Base-by-base conservation (phyloP, 2,797 vertebrate genomes). In the Pseudocheirus occidentalis region DNA sequence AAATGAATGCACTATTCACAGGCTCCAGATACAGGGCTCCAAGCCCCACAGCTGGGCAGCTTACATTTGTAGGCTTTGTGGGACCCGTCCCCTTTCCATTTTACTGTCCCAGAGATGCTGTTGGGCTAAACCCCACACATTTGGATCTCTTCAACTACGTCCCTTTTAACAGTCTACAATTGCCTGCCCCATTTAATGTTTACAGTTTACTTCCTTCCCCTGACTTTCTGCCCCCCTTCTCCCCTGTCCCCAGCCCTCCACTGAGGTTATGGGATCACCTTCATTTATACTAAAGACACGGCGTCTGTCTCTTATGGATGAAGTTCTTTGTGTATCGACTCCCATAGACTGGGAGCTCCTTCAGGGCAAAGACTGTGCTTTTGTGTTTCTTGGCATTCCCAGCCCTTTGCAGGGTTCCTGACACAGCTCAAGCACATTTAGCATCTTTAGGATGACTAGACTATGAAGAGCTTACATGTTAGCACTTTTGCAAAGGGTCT, bases 1-100 rank as follows among this genome's bases (percentile, higher is more conserved):
- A 95, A 73, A 91, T 59, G 66, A 95, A 59, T 53, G n/a, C 16
- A 90, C 0, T 2, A 14, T 93, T 95, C 95, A 24, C 7, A 92
- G 59, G 31, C 55, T 6, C 40, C 5, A 57, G 54, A 34, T 62
- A n/a, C 18, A 90, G 4, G 46, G 13, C 6, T n/a, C n/a, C 34
- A 34, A 59, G n/a, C 16, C 34, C 66, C 40, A 57, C 55, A 92
- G 81, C 57, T 90, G 90, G 50, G n/a, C 87, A 50, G 11, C 9
- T 50, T 18, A 40, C 0, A 1, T 92, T 87, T 54, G 9, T 62
- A 6, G 50, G 3, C 7, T 92, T 46, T 55, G 62, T 16, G 90
- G n/a, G 29, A 9, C 58, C 96, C 93, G 89, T 31, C 12, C 12
- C 58, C 13, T 28, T 16, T 24, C 3, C 1, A 21, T 62, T 89